phyloP scores from a whole-genome alignment of 2,113 vertebrate genomes.

The Syrmaticus mikado region DNA sequence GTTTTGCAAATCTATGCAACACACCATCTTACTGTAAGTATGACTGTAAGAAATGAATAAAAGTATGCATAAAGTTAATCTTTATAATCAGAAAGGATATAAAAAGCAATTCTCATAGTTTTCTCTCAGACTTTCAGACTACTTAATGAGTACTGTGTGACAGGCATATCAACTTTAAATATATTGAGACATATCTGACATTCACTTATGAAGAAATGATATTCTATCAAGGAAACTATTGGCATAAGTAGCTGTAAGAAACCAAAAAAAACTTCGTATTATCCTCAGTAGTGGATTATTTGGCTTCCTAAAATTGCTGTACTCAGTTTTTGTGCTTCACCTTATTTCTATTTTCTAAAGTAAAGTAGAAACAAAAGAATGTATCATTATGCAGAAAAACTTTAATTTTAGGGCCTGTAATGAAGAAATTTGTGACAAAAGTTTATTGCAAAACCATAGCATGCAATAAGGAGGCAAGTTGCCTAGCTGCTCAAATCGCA shows the following conservation, averaged over 20 bases:
- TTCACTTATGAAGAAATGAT: not conserved
- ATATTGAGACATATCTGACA: not conserved
- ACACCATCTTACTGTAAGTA: not conserved
- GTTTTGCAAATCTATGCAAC: not conserved
- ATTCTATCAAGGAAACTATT: not conserved
- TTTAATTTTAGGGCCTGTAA: not conserved
- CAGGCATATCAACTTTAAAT: not conserved
- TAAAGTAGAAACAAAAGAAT: not conserved
- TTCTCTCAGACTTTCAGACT: not conserved
- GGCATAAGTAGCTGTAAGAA: not conserved
- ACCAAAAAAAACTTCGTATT: not conserved
- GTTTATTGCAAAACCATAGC: not conserved
- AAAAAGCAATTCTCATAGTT: not conserved
- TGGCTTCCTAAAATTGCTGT: not conserved
- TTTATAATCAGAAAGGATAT: not conserved
- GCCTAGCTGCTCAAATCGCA: not conserved
- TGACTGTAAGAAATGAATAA: slow-evolving; percentile 1
- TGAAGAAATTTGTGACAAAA: not conserved
- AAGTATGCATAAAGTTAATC: slow-evolving; percentile 9
- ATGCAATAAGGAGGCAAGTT: not conserved
- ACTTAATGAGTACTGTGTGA: not conserved
- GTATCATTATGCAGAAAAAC: not conserved
- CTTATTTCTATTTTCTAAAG: not conserved
- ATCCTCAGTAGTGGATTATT: not conserved
- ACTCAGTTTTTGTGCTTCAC: not conserved